phyloP scores from a whole-genome alignment of 2,888 invertebrate genomes.

The Andrena praecox region DNA sequence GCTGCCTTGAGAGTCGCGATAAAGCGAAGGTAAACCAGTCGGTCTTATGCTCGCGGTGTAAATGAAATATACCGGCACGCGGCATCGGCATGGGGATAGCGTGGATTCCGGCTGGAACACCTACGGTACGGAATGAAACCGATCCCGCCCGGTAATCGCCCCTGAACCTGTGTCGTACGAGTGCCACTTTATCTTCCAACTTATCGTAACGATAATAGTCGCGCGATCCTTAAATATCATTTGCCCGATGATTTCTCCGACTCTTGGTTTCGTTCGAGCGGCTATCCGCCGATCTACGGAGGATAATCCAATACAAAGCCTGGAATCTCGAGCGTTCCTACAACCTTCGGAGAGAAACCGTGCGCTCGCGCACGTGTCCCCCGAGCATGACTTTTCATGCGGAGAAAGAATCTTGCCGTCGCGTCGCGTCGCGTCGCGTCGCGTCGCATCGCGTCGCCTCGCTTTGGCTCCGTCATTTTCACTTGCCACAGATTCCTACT shows the following conservation, averaged over 20 bases:
- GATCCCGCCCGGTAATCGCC: not conserved
- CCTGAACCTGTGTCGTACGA: not conserved
- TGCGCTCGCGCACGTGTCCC: not conserved
- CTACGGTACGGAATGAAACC: not conserved
- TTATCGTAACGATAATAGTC: not conserved
- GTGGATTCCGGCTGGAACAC: not conserved
- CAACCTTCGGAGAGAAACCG: not conserved
- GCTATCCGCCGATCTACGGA: not conserved
- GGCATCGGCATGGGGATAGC: not conserved
- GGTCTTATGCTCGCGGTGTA: not conserved
- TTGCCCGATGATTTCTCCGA: not conserved
- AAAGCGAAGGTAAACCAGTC: slow-evolving; percentile 47
- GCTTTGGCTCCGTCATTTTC: slow-evolving; percentile 70
- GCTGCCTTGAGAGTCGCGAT: slow-evolving; percentile 15
- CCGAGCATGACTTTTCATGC: slow-evolving; percentile 19
- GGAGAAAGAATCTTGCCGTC: slow-evolving; percentile 36
- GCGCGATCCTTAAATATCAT: not conserved
- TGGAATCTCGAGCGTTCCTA: not conserved
- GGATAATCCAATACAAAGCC: not conserved
- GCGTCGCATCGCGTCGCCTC: not conserved
- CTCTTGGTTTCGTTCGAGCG: not conserved
- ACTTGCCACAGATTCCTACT: slow-evolving; percentile 82
- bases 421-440: not conserved
- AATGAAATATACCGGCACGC: not conserved
- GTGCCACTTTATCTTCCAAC: not conserved